Percentiles rank a stretch among this genome's conserved stretches.
Evolutionary conservation across 1,140 invertebrate genomes (phyloP).

Genomic region (Dreissena rostriformis): DNA sequence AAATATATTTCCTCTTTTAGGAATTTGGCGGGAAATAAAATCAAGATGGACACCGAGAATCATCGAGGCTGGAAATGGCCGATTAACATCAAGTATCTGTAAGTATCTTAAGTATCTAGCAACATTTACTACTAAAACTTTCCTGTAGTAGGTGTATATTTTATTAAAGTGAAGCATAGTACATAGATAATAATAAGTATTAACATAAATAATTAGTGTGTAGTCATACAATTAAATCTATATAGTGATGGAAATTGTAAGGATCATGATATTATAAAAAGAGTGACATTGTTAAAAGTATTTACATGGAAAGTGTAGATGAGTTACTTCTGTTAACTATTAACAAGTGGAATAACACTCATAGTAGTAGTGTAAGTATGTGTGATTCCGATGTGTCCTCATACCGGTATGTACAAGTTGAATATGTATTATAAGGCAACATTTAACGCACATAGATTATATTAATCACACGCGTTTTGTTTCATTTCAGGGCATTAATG

Average conservation of each 20-base stretch:
- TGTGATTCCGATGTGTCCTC: background rate
- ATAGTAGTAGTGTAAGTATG: no score
- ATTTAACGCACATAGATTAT: background rate
- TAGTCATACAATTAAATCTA: no score
- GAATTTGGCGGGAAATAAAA: slow-evolving; percentile 43
- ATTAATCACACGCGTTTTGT: background rate
- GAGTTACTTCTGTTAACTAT: no score
- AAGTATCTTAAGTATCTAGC: slow-evolving; percentile 40
- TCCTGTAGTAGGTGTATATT: background rate
- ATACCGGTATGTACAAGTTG: background rate
- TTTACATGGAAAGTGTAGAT: no score
- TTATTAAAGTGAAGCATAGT: no score
- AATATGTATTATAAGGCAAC: background rate
- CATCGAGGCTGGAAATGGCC: slow-evolving; percentile 47
- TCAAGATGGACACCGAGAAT: slow-evolving; percentile 42
- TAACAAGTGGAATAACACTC: no score
- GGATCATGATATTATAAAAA: no score
- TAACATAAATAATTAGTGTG: no score
- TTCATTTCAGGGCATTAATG: slow-evolving; percentile 45
- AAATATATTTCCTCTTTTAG: slow-evolving; percentile 26
- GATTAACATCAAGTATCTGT: slow-evolving; percentile 45
- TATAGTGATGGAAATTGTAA: no score
- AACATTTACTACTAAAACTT: no score
- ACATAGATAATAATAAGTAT: no score
- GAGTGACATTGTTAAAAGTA: no score